Percentiles rank a stretch among this genome's conserved stretches.
phyloP scores from a whole-genome alignment of 2,888 invertebrate genomes.

The Xiphydria camelus region DNA sequence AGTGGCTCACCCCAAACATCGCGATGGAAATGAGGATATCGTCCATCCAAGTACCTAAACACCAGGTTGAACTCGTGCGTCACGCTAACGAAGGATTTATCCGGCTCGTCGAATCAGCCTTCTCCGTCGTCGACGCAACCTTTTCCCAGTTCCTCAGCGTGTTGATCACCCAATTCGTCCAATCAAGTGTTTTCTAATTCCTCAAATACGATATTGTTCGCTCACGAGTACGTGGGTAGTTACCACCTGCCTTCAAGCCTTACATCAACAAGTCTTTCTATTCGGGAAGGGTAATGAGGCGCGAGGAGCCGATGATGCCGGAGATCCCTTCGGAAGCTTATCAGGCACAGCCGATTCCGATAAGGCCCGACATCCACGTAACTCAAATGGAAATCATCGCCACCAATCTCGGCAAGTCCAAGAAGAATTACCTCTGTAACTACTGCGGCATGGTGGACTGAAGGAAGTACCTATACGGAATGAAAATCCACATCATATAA shows the following conservation, averaged over 20 bases:
- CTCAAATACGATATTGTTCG: too few species aligned
- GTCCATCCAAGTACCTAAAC: conserved; percentile 3
- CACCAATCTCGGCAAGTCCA: conserved; percentile 77
- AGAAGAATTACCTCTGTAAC: conserved; percentile 83
- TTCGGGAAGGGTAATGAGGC: too few species aligned
- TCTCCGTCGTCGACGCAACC: conserved; percentile 24
- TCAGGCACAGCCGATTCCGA: conserved; percentile 19
- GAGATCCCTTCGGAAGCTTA: too few species aligned
- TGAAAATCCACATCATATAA: conserved; percentile 67
- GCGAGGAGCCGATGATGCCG: conserved; percentile 4
- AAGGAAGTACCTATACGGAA: conserved; percentile 92
- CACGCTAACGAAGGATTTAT: conserved; percentile 21
- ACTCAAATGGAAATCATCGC: conserved; percentile 76
- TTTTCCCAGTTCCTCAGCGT: conserved; percentile 23
- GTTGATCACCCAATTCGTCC: conserved; percentile 31
- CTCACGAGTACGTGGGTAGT: conserved; percentile 13
- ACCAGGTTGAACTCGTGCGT: conserved; percentile 16
- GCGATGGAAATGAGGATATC: too few species aligned
- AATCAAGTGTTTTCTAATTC: conserved; percentile 30
- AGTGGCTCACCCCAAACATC: conserved; percentile 20
- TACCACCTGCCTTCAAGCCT: conserved; percentile 49
- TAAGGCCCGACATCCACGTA: conserved; percentile 59
- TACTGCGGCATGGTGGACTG: conserved; percentile 96
- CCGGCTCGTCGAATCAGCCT: conserved; percentile 25
- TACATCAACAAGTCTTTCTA: conserved; percentile 33